phyloP scores from a whole-genome alignment of 1,140 invertebrate species.

The Drosophila cardini region DNA sequence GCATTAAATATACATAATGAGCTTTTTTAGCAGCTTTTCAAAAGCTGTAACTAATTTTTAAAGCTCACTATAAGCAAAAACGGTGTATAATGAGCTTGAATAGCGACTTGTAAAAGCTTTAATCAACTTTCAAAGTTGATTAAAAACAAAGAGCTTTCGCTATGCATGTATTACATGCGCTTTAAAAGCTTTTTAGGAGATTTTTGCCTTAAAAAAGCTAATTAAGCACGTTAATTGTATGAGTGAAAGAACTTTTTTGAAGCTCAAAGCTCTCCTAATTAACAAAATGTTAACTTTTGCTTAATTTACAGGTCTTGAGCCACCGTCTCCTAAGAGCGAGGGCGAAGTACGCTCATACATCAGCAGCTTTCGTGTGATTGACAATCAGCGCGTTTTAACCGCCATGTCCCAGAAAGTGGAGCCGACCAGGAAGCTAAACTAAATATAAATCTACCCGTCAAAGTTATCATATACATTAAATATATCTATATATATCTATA shows the following conservation, averaged over 20 bases:
- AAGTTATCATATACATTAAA: slow-evolving; percentile 18
- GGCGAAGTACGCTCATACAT: slow-evolving; percentile 88
- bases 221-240: too few relatives aligned
- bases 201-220: too few relatives aligned
- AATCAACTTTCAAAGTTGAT: background rate
- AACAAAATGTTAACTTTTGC: slow-evolving; percentile 6
- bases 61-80: too few relatives aligned
- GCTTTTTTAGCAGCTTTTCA: too few relatives aligned
- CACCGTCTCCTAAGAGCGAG: slow-evolving; percentile 89
- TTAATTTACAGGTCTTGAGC: slow-evolving; percentile 86
- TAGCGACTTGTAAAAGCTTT: too few relatives aligned
- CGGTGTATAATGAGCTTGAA: too few relatives aligned
- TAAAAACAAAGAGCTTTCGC: background rate
- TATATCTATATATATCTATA: slow-evolving; percentile 12
- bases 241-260: background rate
- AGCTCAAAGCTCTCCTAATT: background rate
- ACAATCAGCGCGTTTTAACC: slow-evolving; percentile 91
- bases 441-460: slow-evolving; percentile 11
- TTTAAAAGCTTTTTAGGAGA: background rate
- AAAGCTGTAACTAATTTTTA: too few relatives aligned
- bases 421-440: slow-evolving; percentile 84
- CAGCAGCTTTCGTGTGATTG: slow-evolving; percentile 90
- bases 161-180: background rate
- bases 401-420: slow-evolving; percentile 90
- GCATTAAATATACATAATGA: too few relatives aligned